Base-by-base conservation (phyloP, 2,888 invertebrate genomes). In the Celastrina argiolus region DNA sequence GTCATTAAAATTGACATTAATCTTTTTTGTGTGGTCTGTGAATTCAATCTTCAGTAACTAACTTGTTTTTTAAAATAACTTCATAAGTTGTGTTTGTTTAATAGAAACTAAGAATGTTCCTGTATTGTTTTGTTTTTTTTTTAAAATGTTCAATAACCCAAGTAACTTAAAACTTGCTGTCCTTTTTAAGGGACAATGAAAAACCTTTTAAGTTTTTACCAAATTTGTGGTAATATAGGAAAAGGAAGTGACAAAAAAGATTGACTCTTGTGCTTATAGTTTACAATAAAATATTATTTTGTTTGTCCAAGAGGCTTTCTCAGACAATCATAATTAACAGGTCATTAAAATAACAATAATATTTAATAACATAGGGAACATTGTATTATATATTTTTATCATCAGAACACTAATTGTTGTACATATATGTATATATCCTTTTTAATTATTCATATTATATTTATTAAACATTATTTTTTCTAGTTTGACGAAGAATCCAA, bases 401-500 rank as follows among this genome's bases (percentile, higher is more conserved):
- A 31, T 31, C 31, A 31, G 31, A 31, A 31, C 31, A 31, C 5
- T 31, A 31, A 31, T 3, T 45, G 7, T 7, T 45, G 18, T 16
- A 16, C n/a, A 41, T 41, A n/a, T n/a, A n/a, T n/a, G n/a, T n/a
- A n/a, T n/a, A n/a, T 41, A 14, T 45, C 18, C 2, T 10, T 16
- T 45, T 45, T 45, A 45, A 18, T n/a, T 16, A 45, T 16, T 45
- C 45, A 45, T 45, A 16, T 58, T 58, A 14, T 28, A 39, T 12
- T 42, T n/a, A 22, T 36, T 26, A n/a, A 51, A 16, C n/a, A 10
- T 64, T 36, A 34, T 72, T 56, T 63, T 86, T 86, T 67, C 81
- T n/a, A 93, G 92, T 76, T 84, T 75, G 81, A 88, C 6, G 18
- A 76, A 69, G 80, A 69, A 1, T 86, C 87, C 16, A 85, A 82